phyloP scores from a whole-genome alignment of 2,113 vertebrate species.

The Mirza zaza region DNA sequence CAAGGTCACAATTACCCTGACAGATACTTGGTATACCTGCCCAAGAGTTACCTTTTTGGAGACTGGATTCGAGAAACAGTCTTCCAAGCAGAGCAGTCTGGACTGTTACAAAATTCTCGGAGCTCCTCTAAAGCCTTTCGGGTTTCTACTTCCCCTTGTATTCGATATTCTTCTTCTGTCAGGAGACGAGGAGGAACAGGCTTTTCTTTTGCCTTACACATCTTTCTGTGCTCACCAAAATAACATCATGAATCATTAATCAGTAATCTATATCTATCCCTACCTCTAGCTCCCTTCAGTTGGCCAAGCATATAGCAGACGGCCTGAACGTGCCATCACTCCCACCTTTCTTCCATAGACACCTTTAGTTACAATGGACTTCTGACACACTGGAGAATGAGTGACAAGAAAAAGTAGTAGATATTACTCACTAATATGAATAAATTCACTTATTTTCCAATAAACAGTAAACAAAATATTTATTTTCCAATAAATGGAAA shows the following conservation, averaged over 20 bases:
- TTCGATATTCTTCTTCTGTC: conserved; percentile 93
- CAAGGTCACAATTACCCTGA: conserved; percentile 14
- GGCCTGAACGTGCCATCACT: background rate
- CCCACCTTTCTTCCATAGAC: background rate
- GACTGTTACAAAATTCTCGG: conserved; percentile 90
- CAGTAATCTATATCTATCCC: conserved; percentile 21
- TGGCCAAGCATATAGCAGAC: background rate
- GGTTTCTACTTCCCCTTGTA: conserved; percentile 92
- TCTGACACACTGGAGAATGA: background rate
- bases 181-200: conserved; percentile 89
- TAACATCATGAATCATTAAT: conserved; percentile 69
- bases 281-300: conserved; percentile 44
- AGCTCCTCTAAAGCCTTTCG: conserved; percentile 90
- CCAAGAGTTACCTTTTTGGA: conserved; percentile 91
- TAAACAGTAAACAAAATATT: conserved; percentile 28
- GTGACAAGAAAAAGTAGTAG: background rate
- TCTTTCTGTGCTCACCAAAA: conserved; percentile 85
- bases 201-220: conserved; percentile 79
- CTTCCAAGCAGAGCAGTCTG: conserved; percentile 92
- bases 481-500: conserved; percentile 57
- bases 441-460: conserved; percentile 48
- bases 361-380: background rate
- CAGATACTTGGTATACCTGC: background rate
- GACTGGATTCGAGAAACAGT: conserved; percentile 92
- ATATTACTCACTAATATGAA: conserved; percentile 9